Conservation (phyloP, 2,888 invertebrate genomes). For the Lathronympha strigana region DNA sequence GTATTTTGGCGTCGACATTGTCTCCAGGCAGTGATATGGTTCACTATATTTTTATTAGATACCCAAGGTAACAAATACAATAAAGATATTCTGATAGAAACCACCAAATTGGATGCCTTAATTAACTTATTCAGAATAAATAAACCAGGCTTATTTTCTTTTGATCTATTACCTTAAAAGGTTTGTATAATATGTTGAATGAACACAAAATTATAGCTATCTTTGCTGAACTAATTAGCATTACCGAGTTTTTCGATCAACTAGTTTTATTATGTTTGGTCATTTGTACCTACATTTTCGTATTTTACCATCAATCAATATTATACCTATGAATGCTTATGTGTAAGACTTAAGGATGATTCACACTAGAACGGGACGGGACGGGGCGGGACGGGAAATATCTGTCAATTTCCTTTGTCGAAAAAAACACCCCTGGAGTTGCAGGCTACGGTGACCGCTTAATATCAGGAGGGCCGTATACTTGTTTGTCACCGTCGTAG, state of each 20-base stretch:
- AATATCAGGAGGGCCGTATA: no score
- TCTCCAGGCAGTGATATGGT: not conserved
- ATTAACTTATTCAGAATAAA: slow-evolving; percentile 4
- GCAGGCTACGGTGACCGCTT: no score
- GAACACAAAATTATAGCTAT: not conserved
- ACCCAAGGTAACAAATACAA: slow-evolving; percentile 6
- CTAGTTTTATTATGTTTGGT: not conserved
- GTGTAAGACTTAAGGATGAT: no score
- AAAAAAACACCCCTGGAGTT: no score
- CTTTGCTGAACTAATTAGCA: not conserved
- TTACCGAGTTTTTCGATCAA: not conserved
- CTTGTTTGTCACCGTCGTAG: no score
- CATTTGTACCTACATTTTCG: not conserved
- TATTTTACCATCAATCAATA: no score
- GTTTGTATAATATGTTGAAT: not conserved
- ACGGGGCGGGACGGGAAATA: no score
- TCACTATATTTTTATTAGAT: slow-evolving; percentile 3
- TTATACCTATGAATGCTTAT: no score
- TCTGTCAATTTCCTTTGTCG: no score
- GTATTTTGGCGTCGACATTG: slow-evolving; percentile 1
- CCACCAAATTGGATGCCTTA: not conserved
- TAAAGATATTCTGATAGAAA: not conserved
- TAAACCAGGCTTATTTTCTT: no score
- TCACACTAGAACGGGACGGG: no score
- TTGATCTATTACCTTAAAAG: not conserved